Base-by-base conservation (phyloP, 2,888 invertebrate genomes). In the Elmis aenea region DNA sequence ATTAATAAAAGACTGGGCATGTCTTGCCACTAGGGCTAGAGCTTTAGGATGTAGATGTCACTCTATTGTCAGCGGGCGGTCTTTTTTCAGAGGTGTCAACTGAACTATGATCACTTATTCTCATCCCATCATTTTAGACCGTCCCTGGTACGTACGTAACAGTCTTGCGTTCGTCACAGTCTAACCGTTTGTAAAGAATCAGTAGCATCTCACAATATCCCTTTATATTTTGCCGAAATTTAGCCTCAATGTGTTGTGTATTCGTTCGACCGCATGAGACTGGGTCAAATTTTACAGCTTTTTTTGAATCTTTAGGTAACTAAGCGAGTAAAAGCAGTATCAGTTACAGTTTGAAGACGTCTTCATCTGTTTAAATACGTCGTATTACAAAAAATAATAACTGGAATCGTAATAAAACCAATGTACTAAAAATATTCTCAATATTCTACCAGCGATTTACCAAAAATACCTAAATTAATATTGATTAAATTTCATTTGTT, bases 1-100 rank as follows among this genome's bases (percentile, higher is more conserved):
- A n/a, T n/a, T n/a, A n/a, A n/a, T n/a, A n/a, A n/a, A n/a, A n/a
- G n/a, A n/a, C n/a, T n/a, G 34, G 38, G 54, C 57, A 60, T 57
- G 58, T 50, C 54, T 57, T 55, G 59, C 55, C 58, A 58, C 53
- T 46, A 49, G 38, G 51, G 51, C 54, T 54, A 57, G 55, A 61
- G 62, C 61, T 63, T 62, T 60, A 51, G 52, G 57, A 54, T 62
- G 61, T 62, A 52, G 55, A 57, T 54, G 62, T 64, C 62, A 61
- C 57, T 62, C 55, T 47, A 51, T 22, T 51, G 54, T 52, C 63
- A 46, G 57, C 62, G 52, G 62, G 63, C 56, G 58, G 58, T 53
- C 57, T 55, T 52, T 57, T 18, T 60, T 57, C 46, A 57, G 52
- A 61, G 59, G 62, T 64, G 63, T 63, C 63, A 61, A 58, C 58